Conservation (phyloP, 2,888 invertebrate genomes). For the Oscheius onirici region DNA sequence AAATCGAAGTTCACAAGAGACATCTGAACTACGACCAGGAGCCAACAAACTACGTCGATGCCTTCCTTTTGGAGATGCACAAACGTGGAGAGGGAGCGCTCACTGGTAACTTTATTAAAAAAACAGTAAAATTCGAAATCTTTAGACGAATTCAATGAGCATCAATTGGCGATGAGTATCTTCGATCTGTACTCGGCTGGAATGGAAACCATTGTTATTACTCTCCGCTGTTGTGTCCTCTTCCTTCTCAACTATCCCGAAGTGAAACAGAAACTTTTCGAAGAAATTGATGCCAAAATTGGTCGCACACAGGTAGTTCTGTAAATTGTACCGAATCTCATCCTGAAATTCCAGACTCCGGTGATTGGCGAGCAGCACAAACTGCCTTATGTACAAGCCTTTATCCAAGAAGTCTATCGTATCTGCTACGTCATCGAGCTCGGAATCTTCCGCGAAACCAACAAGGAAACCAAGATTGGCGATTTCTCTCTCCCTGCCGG, state of each 20-base stretch:
- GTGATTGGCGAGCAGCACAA: slow-evolving; percentile 47
- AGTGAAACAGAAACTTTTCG: slow-evolving; percentile 44
- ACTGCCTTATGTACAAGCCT: slow-evolving; percentile 49
- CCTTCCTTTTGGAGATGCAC: slow-evolving; percentile 48
- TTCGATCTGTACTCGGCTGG: slow-evolving; percentile 53
- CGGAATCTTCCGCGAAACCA: slow-evolving; percentile 44
- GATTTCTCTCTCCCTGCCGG: slow-evolving; percentile 34
- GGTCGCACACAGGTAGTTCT: slow-evolving; percentile 43
- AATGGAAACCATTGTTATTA: slow-evolving; percentile 53
- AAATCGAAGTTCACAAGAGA: slow-evolving; percentile 41
- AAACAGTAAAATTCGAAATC: not conserved
- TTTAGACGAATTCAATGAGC: slow-evolving; percentile 51
- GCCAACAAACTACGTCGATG: slow-evolving; percentile 52
- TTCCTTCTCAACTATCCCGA: slow-evolving; percentile 46
- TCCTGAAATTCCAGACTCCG: slow-evolving; percentile 35
- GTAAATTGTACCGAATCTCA: not conserved
- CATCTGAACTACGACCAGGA: slow-evolving; percentile 50
- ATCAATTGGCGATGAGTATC: slow-evolving; percentile 48
- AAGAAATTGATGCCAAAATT: slow-evolving; percentile 45
- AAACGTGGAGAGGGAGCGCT: slow-evolving; percentile 37
- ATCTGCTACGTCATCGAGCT: slow-evolving; percentile 48
- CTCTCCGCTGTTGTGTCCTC: slow-evolving; percentile 46
- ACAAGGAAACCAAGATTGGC: slow-evolving; percentile 30
- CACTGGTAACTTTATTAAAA: not conserved
- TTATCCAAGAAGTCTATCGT: slow-evolving; percentile 52